A percentile compares a stretch with the other conserved stretches of the same genome.
These are phyloP conservation scores for Peromyscus eremicus DNA, from an alignment of 2,797 vertebrate species.

Conservation along the genomic window DNA sequence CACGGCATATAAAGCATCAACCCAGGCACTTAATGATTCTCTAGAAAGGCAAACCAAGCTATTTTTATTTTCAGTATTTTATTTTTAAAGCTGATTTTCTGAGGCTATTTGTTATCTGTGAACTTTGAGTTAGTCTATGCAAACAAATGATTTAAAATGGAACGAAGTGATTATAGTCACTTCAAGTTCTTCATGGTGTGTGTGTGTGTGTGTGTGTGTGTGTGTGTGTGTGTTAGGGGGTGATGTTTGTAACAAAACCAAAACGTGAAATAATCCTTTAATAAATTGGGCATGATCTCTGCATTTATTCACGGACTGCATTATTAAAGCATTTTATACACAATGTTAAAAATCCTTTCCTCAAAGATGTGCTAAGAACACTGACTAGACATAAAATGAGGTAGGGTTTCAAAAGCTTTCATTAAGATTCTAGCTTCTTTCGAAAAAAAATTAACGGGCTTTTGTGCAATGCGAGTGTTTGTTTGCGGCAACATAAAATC, in stretches of 20 bases:
- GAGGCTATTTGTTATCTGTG: not conserved
- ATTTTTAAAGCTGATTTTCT: slow-evolving; percentile 36
- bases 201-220: not conserved
- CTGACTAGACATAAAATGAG: not conserved
- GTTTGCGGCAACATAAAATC: not conserved
- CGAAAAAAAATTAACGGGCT: not conserved
- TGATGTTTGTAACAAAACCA: not conserved
- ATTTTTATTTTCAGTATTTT: slow-evolving; percentile 3
- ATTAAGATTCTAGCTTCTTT: slow-evolving; percentile 47
- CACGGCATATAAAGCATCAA: not conserved
- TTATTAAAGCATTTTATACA: not conserved
- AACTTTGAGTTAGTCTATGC: not conserved
- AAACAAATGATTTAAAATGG: not conserved
- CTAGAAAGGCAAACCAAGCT: slow-evolving; percentile 25
- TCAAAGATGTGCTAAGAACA: not conserved
- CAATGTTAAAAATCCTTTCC: not conserved
- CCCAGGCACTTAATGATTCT: not conserved
- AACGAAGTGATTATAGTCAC: not conserved
- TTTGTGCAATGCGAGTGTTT: not conserved
- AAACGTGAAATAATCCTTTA: slow-evolving; percentile 16
- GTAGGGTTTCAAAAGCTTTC: not conserved
- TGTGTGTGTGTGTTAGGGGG: not conserved
- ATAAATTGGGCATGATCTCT: not conserved
- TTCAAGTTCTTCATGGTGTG: not conserved
- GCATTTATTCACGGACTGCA: not conserved